Evolutionary conservation across 37 sponge, comb jelly and placozoan species (phyloP).

Genomic region (Halichondria panicea): DNA sequence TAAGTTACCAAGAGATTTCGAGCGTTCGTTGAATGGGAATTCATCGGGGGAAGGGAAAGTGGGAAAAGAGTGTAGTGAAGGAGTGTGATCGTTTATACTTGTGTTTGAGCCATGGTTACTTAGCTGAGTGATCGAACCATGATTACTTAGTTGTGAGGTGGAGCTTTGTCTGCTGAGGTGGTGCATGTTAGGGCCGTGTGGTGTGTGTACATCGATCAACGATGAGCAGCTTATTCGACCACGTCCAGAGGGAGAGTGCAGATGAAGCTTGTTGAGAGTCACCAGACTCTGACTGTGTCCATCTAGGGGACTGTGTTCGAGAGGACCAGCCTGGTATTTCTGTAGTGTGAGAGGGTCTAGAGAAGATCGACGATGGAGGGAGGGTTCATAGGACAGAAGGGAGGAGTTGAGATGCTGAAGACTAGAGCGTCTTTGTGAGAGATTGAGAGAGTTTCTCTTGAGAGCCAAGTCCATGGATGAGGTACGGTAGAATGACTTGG

Average conservation of each 20-base stretch:
- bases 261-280: too few species aligned
- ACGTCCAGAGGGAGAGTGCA: background rate
- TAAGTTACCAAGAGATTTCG: conserved; percentile 51
- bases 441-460: background rate
- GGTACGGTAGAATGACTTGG: conserved; percentile 14
- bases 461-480: conserved; percentile 27
- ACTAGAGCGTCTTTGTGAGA: conserved; percentile 29
- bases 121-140: conserved; percentile 17
- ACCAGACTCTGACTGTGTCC: conserved; percentile 13
- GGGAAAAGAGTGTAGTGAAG: background rate
- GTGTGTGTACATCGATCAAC: too few species aligned
- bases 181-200: too few species aligned
- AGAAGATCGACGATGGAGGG: conserved; percentile 38
- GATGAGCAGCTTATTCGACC: too few species aligned
- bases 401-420: conserved; percentile 22
- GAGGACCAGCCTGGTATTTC: background rate
- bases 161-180: too few species aligned
- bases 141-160: too few species aligned
- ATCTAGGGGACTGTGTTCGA: background rate
- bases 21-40: conserved; percentile 2
- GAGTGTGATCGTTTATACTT: background rate
- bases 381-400: conserved; percentile 48
- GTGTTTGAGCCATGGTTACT: conserved; percentile 3
- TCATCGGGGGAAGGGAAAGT: conserved; percentile 19
- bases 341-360: conserved; percentile 31